These are phyloP conservation scores for Scatophagus argus DNA, from an alignment of 2,113 vertebrate genomes.

Conservation along the genomic window DNA sequence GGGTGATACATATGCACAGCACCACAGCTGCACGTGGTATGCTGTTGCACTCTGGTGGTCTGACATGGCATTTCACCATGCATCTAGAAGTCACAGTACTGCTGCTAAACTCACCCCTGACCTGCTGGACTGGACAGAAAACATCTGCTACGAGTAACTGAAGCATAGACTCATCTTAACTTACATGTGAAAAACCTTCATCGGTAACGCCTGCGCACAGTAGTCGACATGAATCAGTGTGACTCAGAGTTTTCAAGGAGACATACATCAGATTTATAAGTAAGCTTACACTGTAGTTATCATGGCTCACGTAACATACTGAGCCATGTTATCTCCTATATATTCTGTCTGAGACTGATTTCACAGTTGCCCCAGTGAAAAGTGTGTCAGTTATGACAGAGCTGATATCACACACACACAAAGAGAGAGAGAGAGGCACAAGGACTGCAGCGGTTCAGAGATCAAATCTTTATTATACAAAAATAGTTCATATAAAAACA, in stretches of 20 bases:
- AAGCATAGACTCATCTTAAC: background rate
- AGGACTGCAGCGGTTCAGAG: slow-evolving; percentile 7
- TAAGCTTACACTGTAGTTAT: slow-evolving; percentile 6
- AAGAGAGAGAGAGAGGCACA: background rate
- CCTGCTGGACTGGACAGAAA: background rate
- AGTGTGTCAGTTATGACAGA: slow-evolving; percentile 45
- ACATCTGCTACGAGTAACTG: background rate
- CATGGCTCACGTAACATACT: background rate
- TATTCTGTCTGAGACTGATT: slow-evolving; percentile 22
- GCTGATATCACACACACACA: slow-evolving; percentile 29
- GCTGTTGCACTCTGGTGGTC: slow-evolving; percentile 75
- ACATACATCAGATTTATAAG: slow-evolving; percentile 18
- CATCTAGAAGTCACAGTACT: background rate
- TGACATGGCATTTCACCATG: slow-evolving; percentile 36
- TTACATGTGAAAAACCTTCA: background rate
- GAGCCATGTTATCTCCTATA: slow-evolving; percentile 30
- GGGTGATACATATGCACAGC: background rate
- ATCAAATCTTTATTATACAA: slow-evolving; percentile 74
- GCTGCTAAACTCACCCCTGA: background rate
- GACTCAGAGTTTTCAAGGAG: slow-evolving; percentile 14
- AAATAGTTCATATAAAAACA: slow-evolving; percentile 83
- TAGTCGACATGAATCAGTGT: slow-evolving; percentile 25
- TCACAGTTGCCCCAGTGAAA: slow-evolving; percentile 6
- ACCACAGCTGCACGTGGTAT: slow-evolving; percentile 10
- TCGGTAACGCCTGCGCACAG: slow-evolving; percentile 1